Evolutionary conservation across 2,113 vertebrate species (phyloP).

Genomic region (Agapornis roseicollis): DNA sequence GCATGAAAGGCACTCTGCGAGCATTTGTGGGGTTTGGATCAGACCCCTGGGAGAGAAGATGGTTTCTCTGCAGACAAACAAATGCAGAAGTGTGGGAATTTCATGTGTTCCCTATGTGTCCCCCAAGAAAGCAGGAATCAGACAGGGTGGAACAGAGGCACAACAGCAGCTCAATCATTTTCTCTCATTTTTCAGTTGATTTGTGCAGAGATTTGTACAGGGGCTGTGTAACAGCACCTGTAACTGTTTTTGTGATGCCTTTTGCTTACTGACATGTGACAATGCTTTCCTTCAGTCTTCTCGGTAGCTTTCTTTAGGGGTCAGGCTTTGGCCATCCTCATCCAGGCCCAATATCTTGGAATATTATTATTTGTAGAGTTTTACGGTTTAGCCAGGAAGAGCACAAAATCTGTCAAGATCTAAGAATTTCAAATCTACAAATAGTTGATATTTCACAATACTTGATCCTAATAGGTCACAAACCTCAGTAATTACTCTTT

Average conservation of each 20-base stretch:
- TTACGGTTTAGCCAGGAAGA: neutral
- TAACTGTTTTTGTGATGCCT: neutral
- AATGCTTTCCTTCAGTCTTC: neutral
- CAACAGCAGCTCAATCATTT: neutral
- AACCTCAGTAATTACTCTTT: neutral
- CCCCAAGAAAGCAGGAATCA: neutral
- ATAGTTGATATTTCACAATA: neutral
- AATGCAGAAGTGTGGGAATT: neutral
- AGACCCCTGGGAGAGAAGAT: neutral
- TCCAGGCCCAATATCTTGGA: neutral
- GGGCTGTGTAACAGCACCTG: neutral
- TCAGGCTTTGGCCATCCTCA: neutral
- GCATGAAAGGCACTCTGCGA: neutral
- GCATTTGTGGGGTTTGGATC: neutral
- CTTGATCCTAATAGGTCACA: neutral
- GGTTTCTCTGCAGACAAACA: neutral
- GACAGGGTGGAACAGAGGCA: neutral
- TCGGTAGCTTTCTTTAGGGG: neutral
- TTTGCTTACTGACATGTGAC: neutral
- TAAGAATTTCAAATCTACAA: neutral
- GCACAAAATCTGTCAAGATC: neutral
- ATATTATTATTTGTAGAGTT: neutral
- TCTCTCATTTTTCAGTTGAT: neutral
- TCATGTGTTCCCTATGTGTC: accelerated
- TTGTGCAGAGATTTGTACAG: neutral